Evolutionary conservation across 2,888 invertebrate species (phyloP).

Genomic region (Platycheirus rosarum): DNA sequence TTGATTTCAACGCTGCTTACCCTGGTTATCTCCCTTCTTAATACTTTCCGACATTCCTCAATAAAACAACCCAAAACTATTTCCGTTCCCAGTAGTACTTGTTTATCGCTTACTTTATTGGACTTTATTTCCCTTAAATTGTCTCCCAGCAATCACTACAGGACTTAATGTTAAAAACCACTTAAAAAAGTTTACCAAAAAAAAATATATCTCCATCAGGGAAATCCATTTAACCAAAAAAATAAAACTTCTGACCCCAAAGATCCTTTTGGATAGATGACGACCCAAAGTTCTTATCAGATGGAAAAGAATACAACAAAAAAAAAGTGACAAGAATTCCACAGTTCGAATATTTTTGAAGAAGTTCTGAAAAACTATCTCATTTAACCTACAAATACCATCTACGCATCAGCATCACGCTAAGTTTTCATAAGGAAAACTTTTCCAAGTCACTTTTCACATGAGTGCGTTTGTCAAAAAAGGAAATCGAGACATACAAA

Average conservation of each 20-base stretch:
- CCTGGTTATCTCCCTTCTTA: too few relatives aligned
- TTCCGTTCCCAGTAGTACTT: too few relatives aligned
- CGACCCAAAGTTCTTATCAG: not conserved
- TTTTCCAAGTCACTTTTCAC: slow-evolving; percentile 41
- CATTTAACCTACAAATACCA: not conserved
- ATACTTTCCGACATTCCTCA: too few relatives aligned
- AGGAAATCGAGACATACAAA: slow-evolving; percentile 1
- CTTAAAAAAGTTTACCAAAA: too few relatives aligned
- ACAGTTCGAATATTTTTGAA: slow-evolving; percentile 15
- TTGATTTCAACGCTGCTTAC: too few relatives aligned
- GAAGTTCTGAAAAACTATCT: not conserved
- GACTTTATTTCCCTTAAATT: too few relatives aligned
- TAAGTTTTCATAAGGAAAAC: slow-evolving; percentile 5
- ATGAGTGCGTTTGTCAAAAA: slow-evolving; percentile 42
- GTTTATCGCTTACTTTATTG: too few relatives aligned
- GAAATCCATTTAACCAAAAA: slow-evolving; percentile 14
- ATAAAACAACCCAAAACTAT: too few relatives aligned
- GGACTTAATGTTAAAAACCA: too few relatives aligned
- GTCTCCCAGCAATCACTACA: too few relatives aligned
- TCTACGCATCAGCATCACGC: not conserved
- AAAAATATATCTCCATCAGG: slow-evolving; percentile 5
- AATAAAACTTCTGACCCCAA: not conserved
- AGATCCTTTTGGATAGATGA: slow-evolving; percentile 30
- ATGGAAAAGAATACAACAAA: slow-evolving; percentile 13
- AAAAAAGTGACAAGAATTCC: slow-evolving; percentile 20